phyloP scores from a whole-genome alignment of 2,113 vertebrate genomes.

The Saguinus imperator region DNA sequence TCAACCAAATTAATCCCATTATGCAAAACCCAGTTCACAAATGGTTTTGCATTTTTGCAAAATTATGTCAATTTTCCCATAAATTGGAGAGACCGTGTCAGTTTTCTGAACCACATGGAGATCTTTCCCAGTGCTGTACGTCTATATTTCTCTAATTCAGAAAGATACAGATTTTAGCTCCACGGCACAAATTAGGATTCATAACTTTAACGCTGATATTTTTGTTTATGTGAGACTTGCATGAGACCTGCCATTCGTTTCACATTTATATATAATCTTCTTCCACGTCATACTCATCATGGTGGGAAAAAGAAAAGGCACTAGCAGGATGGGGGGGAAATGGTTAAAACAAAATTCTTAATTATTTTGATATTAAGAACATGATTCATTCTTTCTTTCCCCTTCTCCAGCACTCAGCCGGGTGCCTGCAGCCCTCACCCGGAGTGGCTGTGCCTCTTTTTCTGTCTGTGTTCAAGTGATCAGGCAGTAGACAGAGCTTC shows the following conservation, averaged over 20 bases:
- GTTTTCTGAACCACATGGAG: slow-evolving; percentile 82
- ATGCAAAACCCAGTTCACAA: slow-evolving; percentile 89
- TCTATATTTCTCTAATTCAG: slow-evolving; percentile 82
- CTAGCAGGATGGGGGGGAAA: slow-evolving; percentile 46
- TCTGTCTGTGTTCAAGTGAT: slow-evolving; percentile 48
- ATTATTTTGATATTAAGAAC: slow-evolving; percentile 57
- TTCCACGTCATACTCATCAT: slow-evolving; percentile 30
- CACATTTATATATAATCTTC: slow-evolving; percentile 75
- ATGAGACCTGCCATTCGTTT: slow-evolving; percentile 75
- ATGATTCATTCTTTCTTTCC: not conserved
- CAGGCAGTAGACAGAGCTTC: slow-evolving; percentile 31
- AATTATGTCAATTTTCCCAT: slow-evolving; percentile 87
- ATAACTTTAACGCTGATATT: slow-evolving; percentile 84
- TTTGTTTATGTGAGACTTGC: slow-evolving; percentile 80
- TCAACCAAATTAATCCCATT: slow-evolving; percentile 90
- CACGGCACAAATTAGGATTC: slow-evolving; percentile 84
- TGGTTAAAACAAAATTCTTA: slow-evolving; percentile 64
- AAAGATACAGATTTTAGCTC: slow-evolving; percentile 82
- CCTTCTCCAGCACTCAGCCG: slow-evolving; percentile 31
- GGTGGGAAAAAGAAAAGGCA: not conserved
- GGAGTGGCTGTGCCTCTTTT: not conserved
- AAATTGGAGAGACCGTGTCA: slow-evolving; percentile 86
- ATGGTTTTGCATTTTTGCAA: slow-evolving; percentile 84
- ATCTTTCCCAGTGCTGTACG: slow-evolving; percentile 76
- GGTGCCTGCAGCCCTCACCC: not conserved